Evolutionary conservation across 2,797 vertebrate genomes (phyloP), one percentile per base, ranked within the genome.

Genomic region (Sciurus carolinensis): DNA sequence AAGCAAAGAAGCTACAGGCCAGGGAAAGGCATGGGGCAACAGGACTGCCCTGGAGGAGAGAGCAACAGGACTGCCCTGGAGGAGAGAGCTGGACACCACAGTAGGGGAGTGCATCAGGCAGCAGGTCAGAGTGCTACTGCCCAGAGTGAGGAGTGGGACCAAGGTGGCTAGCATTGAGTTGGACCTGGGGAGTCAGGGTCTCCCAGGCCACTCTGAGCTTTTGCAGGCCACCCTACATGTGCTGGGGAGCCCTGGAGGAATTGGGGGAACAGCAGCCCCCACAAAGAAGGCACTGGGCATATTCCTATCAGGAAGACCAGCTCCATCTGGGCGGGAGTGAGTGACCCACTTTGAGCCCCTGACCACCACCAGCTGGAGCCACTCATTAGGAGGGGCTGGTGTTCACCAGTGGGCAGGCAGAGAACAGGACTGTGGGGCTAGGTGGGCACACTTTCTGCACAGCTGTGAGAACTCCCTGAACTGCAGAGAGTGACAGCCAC

Each of bases 151-250:
- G 8, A 9, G 5, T 5, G 4, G 36, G 36, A 80, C 5, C 33
- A 33, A 50, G 39, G 26, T 1, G 13, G 64, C 81, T 42, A 9
- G 39, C 24, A 28, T 20, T 0, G 20, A 77, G 73, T 8, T 11
- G 20, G n/a, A 42, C 4, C 10, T 7, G 17, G 50, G 42, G 39
- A 76, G 8, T 47, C 39, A 18, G 39, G 36, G 42, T 47, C 73
- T 14, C 20, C 0, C 0, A 36, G 54, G 30, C 72, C 30, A 5
- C 0, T 8, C 11, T 0, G 33, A 44, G n/a, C 81, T 28, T 24
- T 13, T 69, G 39, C 26, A 36, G 36, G 62, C 22, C 44, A 76
- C 5, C 72, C 88, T 20, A 36, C 47, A 73, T 14, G 47, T 71
- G 90, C 26, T 0, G 0, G 57, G 39, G 69, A 50, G 17, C 11